Base-by-base conservation (phyloP, 64 coral and sea anemone species). In the Montipora capricornis region DNA sequence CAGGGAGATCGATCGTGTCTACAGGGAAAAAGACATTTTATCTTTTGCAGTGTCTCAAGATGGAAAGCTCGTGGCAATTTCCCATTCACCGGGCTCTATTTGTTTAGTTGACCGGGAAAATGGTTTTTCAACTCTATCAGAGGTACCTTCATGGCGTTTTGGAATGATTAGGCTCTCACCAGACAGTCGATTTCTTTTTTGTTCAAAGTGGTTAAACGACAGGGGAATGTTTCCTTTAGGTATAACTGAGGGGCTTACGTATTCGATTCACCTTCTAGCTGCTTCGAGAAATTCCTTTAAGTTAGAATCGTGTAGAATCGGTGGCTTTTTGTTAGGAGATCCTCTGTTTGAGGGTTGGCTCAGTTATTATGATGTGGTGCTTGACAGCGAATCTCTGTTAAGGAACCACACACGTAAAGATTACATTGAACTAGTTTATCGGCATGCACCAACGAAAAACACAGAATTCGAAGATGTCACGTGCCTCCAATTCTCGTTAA, bases 71-170 rank as follows among this genome's bases (percentile, higher is more conserved):
- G 26, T 83, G 0, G 81, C 81, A 20, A 47, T 83, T 17, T 83
- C 81, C 81, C 81, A 19, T 67, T 83, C 22, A 3, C 16, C 81
- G 60, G 81, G 59, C 9, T 83, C 13, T 17, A 2, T 83, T 67
- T 83, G 59, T 67, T 2, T 83, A 4, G 0, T 68, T n/a, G 81
- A 83, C 44, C 4, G 3, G 5, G 2, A 16, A 4, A 60, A 83
- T 47, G 81, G 60, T 47, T 67, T 83, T 67, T 5, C 5, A 47
- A 67, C 5, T 3, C 58, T 83, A 4, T 44, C 14, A 45, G n/a
- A 67, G 44, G 15, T 7, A n/a, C 11, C 14, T 16, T 29, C 0
- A 10, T 13, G 14, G 11, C 19, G 1, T 68, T 12, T 14, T 9
- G 81, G 81, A 46, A 37, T 83, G 11, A 46, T 68, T 0, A 83